Evolutionary conservation across 2,113 vertebrate species (phyloP).

Genomic region (Pangasianodon gigas): DNA sequence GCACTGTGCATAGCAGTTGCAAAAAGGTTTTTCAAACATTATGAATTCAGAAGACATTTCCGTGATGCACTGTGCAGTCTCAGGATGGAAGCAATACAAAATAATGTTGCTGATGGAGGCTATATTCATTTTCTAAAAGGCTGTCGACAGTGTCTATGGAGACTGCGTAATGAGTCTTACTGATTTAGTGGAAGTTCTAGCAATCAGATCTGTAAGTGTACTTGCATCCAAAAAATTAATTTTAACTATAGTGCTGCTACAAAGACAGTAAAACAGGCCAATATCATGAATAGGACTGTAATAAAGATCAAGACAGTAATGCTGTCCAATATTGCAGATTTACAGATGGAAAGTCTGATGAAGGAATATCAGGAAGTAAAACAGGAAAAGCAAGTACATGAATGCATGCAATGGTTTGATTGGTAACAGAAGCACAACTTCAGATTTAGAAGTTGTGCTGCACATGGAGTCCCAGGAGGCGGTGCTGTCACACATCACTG

Average conservation of each 20-base stretch:
- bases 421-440: background rate
- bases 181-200: background rate
- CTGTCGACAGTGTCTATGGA: background rate
- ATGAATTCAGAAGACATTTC: background rate
- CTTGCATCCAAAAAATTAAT: background rate
- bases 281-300: background rate
- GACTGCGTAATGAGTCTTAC: background rate
- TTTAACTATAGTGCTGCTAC: background rate
- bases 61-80: background rate
- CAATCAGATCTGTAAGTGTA: background rate
- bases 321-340: background rate
- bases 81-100: background rate
- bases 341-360: background rate
- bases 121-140: background rate
- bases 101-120: background rate
- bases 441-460: background rate
- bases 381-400: background rate
- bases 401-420: background rate
- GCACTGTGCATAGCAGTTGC: background rate
- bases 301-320: background rate
- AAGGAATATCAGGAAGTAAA: background rate
- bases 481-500: background rate
- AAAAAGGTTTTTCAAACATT: background rate
- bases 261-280: background rate
- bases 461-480: background rate